phyloP scores from a whole-genome alignment of 2,797 vertebrate genomes.

The Psittacula derbiana region DNA sequence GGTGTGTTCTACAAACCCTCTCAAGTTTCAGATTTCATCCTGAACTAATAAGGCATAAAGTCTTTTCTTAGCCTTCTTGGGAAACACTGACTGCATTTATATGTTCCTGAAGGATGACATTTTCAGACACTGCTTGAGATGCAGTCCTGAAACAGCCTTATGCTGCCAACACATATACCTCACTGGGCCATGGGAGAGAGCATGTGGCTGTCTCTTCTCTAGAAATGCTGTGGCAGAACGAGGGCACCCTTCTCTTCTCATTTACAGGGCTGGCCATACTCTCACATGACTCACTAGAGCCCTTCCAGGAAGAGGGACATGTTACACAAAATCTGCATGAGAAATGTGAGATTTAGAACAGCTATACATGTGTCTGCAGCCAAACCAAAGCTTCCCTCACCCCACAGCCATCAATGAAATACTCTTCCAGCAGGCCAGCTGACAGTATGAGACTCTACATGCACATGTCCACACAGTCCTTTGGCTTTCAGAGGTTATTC shows the following conservation, averaged over 20 bases:
- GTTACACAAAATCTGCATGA: not conserved
- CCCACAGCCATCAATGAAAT: not conserved
- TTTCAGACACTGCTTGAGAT: not conserved
- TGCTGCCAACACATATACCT: not conserved
- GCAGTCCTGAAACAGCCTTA: not conserved
- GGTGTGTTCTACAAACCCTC: not conserved
- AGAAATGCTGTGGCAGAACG: conserved; percentile 31
- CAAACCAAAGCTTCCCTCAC: not conserved
- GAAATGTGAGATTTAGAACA: not conserved
- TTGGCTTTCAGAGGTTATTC: not conserved
- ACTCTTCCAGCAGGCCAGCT: not conserved
- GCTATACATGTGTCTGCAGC: not conserved
- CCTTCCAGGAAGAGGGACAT: not conserved
- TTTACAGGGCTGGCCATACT: not conserved
- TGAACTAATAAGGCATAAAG: not conserved
- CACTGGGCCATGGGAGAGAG: not conserved
- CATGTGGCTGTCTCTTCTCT: not conserved
- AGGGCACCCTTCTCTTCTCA: conserved; percentile 1
- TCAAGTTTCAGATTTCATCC: not conserved
- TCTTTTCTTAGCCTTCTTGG: not conserved
- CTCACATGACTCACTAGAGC: not conserved
- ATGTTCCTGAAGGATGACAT: not conserved
- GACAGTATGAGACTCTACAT: not conserved
- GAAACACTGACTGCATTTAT: not conserved
- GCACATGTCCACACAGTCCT: not conserved